A percentile compares a stretch with the other conserved stretches of the same genome.
Conservation (phyloP, 2,113 vertebrate genomes). For the Alethe diademata region DNA sequence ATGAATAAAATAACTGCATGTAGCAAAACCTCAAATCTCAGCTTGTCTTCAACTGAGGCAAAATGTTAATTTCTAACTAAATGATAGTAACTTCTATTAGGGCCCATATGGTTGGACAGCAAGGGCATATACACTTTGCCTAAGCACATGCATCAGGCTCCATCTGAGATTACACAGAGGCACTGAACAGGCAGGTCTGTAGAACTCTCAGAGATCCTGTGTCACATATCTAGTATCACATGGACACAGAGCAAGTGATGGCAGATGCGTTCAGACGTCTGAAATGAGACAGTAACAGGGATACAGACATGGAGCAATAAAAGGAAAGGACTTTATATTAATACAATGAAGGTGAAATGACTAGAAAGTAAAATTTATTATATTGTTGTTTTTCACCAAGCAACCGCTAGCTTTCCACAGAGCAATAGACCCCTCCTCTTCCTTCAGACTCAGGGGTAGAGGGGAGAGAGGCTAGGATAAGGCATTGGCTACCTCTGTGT, state of each 20-base stretch:
- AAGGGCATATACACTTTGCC: neutral
- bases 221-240: neutral
- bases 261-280: neutral
- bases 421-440: neutral
- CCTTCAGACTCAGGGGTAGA: neutral
- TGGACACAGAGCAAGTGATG: neutral
- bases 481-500: neutral
- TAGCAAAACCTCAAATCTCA: neutral
- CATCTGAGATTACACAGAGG: neutral
- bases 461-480: neutral
- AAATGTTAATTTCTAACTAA: neutral
- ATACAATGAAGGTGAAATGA: neutral
- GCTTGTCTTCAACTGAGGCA: rapidly evolving
- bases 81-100: neutral
- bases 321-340: neutral
- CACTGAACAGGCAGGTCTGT: neutral
- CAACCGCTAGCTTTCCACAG: neutral
- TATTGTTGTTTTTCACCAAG: neutral
- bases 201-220: neutral
- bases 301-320: neutral
- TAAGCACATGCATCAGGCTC: neutral
- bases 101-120: neutral
- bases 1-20: neutral
- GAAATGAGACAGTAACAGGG: neutral
- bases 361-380: neutral